Conservation (phyloP, 1,140 invertebrate genomes). For the Chironomus tepperi region DNA sequence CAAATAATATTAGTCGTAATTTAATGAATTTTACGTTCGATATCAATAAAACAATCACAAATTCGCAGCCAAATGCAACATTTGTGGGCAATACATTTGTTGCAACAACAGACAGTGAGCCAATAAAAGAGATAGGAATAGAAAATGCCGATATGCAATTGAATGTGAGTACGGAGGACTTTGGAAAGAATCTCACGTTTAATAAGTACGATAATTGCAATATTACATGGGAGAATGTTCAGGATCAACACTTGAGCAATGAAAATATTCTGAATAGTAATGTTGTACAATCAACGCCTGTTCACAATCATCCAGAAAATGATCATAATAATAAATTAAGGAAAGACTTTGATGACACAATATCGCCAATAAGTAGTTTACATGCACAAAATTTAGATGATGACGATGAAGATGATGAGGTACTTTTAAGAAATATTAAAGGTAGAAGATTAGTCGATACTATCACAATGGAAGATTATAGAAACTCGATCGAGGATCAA, state of each 20-base stretch:
- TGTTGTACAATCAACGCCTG: not conserved
- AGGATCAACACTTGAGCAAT: not conserved
- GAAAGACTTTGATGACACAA: not conserved
- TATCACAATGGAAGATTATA: not conserved
- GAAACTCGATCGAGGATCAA: conserved; percentile 4
- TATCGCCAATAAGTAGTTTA: not conserved
- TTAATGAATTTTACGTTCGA: conserved; percentile 15
- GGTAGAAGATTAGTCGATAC: not conserved
- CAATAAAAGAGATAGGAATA: not conserved
- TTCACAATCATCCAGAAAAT: not conserved
- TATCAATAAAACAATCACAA: conserved; percentile 7
- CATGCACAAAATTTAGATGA: not conserved
- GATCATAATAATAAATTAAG: not conserved
- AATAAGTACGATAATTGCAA: not conserved
- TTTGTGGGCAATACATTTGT: not conserved
- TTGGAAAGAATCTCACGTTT: conserved; percentile 15
- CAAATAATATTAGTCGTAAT: not conserved
- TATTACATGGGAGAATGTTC: conserved; percentile 7
- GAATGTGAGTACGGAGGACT: not conserved
- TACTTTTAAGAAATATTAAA: not conserved
- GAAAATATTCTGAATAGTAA: too few relatives aligned
- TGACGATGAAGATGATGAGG: not conserved
- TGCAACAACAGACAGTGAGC: not conserved
- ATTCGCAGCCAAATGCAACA: not conserved
- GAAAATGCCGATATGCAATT: conserved; percentile 9